Percentiles rank a stretch among this genome's conserved stretches.
phyloP scores from a whole-genome alignment of 2,113 vertebrate genomes.

The Indicator indicator region DNA sequence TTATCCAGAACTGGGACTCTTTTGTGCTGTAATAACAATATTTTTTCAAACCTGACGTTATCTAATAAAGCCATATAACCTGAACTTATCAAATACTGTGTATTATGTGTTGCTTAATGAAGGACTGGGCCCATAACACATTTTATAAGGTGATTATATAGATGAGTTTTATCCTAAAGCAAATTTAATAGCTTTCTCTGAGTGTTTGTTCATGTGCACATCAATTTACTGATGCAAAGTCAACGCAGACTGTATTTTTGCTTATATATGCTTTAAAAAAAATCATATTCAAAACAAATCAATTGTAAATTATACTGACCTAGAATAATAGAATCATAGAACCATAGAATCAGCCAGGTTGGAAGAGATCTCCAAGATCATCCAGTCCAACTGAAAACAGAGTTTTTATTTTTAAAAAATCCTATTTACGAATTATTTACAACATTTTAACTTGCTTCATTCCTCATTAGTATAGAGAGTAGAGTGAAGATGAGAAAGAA shows the following conservation, averaged over 20 bases:
- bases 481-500: not conserved
- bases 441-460: not conserved
- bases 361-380: too few species aligned
- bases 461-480: not conserved
- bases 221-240: not conserved
- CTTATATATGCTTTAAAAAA: not conserved
- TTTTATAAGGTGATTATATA: not conserved
- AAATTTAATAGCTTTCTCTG: not conserved
- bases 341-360: too few species aligned
- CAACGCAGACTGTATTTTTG: not conserved
- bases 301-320: not conserved
- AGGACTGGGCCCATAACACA: accelerated
- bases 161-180: not conserved
- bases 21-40: conserved; percentile 5
- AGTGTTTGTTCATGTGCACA: not conserved
- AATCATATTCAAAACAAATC: not conserved
- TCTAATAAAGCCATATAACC: not conserved
- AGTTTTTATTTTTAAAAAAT: not conserved
- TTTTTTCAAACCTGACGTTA: conserved; percentile 10
- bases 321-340: not conserved
- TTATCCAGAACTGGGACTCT: conserved; percentile 5
- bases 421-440: not conserved
- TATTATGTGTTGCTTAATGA: not conserved
- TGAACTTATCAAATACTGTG: not conserved
- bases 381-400: too few species aligned